phyloP scores from a whole-genome alignment of 2,797 vertebrate species.

The Pseudochirops corinnae region DNA sequence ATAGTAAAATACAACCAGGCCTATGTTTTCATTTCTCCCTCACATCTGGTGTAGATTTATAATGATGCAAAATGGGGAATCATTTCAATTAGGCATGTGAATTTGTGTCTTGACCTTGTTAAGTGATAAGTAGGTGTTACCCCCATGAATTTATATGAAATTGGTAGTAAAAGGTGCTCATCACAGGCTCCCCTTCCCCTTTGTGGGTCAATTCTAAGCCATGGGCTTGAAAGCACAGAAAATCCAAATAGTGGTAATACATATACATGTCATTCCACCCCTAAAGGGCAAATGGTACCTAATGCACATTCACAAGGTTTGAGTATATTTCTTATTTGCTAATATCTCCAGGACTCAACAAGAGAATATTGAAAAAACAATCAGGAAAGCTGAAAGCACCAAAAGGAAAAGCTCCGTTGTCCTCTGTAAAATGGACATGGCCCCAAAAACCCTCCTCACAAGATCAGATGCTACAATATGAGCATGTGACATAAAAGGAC shows the following conservation, averaged over 20 bases:
- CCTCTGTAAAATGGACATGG: conserved; percentile 57
- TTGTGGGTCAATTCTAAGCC: conserved; percentile 42
- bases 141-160: conserved; percentile 69
- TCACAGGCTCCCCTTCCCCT: background rate
- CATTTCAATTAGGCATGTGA: conserved; percentile 45
- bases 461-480: conserved; percentile 63
- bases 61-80: conserved; percentile 26
- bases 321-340: background rate
- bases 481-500: conserved; percentile 57
- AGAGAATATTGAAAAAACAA: background rate
- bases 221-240: conserved; percentile 61
- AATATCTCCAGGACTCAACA: conserved; percentile 22
- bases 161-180: conserved; percentile 58
- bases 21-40: background rate
- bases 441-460: conserved; percentile 48
- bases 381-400: background rate
- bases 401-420: background rate
- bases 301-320: background rate
- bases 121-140: conserved; percentile 72
- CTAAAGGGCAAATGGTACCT: background rate
- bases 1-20: background rate
- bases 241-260: background rate
- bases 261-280: background rate
- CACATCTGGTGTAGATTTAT: conserved; percentile 67
- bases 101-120: conserved; percentile 64